Evolutionary conservation across 64 coral and sea anemone genomes (phyloP), one percentile per base, ranked within the genome.

Genomic region (Porites australiensis): DNA sequence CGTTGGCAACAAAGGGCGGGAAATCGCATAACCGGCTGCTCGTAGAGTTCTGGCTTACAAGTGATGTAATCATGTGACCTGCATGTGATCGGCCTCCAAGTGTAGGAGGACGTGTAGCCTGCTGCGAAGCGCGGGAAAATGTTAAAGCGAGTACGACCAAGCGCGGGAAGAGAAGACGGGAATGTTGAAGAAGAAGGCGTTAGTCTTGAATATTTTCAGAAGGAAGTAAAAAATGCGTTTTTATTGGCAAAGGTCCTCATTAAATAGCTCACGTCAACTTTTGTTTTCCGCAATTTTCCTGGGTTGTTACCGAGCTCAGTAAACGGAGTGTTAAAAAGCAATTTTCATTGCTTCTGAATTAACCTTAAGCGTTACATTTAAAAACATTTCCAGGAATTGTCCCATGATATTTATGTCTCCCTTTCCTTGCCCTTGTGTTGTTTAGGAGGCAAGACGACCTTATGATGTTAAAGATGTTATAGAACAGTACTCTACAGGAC

Each of bases 381-480:
- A 21, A 73, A 14, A 16, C n/a, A 72, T 8, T 72, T 1, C 15
- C 27, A 37, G 27, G 27, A 37, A 37, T 72, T 23, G 70, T 7
- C 6, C 15, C 70, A 21, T 8, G 8, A 14, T 73, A 16, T 9
- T 45, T 73, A 45, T 16, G 8, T 57, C 5, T 37, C 54, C 8
- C 2, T 73, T 73, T 73, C 9, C 18, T 73, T 73, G 70, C 9
- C 0, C 51, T 70, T 43, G 59, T 50, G 11, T 69, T 79, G 27
- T 79, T 48, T 46, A 99, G 98, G 91, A 96, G 79, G 98, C 98
- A 20, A 93, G 94, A 21, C 90, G 93, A 73, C 98, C 98, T 4
- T 99, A 99, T 43, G 98, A 99, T 83, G 98, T 99, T 8, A 99
- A 99, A 77, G 98, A 99, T 78, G 98, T 99, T 2, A 99, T 99